Base-by-base conservation (phyloP, 2,888 invertebrate species). In the Sacculina carcini region DNA sequence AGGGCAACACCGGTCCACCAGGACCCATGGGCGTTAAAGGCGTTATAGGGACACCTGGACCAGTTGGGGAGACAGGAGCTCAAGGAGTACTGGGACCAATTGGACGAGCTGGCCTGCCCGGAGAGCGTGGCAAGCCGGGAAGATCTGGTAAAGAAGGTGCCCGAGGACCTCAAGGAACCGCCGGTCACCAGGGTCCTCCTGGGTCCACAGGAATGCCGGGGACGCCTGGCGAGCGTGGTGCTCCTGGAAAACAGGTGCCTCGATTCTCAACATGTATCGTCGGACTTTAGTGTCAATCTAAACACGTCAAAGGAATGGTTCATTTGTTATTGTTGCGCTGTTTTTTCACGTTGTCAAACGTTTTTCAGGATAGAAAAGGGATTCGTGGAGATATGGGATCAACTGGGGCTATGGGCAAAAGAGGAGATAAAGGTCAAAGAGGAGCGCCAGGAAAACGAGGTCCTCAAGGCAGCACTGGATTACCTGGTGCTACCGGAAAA, bases 391-490 rank as follows among this genome's bases (percentile, higher is more conserved):
- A n/a, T n/a, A n/a, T n/a, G n/a, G n/a, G n/a, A n/a, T n/a, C n/a
- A n/a, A n/a, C n/a, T n/a, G n/a, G n/a, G n/a, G n/a, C n/a, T n/a
- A n/a, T n/a, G n/a, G n/a, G n/a, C n/a, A n/a, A n/a, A n/a, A n/a
- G n/a, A n/a, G n/a, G n/a, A n/a, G n/a, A n/a, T n/a, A n/a, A n/a
- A 3, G 83, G 83, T 1, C 69, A 78, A 21, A 77, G 77, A 28
- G 82, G 87, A 38, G 76, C 78, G 63, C 77, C 77, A 10, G 87
- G 87, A 38, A 84, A 85, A 61, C 68, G 78, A 58, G 84, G 84
- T 52, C 66, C 76, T 56, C 72, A 75, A 53, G 84, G 85, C 48
- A 65, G 74, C 59, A 72, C 76, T 38, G 55, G 56, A 40, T n/a
- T n/a, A n/a, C n/a, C n/a, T n/a, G n/a, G n/a, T n/a, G n/a, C n/a